Percentiles rank a stretch among this genome's conserved stretches.
Conservation (phyloP, 2,888 invertebrate genomes). For the Augiades crinisus region DNA sequence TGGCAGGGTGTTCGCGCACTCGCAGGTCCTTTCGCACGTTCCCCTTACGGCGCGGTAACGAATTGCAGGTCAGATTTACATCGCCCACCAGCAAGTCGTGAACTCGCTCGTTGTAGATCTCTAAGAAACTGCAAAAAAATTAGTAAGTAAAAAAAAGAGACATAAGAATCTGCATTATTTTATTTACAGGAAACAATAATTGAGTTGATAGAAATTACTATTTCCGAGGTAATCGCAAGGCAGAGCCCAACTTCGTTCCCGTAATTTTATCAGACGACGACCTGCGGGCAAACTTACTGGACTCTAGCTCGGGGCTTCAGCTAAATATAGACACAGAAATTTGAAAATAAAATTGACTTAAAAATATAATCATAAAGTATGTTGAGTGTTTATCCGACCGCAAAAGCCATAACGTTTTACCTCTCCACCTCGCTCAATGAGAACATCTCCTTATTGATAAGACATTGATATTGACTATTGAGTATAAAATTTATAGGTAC, state of each 20-base stretch:
- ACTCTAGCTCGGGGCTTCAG: background rate
- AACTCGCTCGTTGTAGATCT: constrained; percentile 86
- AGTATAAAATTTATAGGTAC: too few relatives aligned
- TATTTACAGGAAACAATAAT: constrained; percentile 22
- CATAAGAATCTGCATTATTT: too few relatives aligned
- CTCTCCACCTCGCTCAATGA: too few relatives aligned
- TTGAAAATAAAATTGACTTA: background rate
- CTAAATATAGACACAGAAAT: background rate
- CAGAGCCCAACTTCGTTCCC: constrained; percentile 47
- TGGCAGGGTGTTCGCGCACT: constrained; percentile 89
- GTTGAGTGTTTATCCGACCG: too few relatives aligned
- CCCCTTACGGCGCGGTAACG: constrained; percentile 60
- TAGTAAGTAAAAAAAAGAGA: background rate
- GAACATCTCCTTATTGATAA: too few relatives aligned
- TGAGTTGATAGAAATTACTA: constrained; percentile 40
- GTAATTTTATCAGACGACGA: constrained; percentile 48
- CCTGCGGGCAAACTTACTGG: constrained; percentile 24
- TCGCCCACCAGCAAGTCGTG: constrained; percentile 84
- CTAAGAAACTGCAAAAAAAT: constrained; percentile 73
- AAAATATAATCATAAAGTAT: background rate
- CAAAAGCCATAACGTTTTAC: too few relatives aligned
- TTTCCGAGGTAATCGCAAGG: constrained; percentile 45
- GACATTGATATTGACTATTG: too few relatives aligned
- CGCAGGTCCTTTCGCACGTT: constrained; percentile 79
- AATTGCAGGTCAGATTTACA: constrained; percentile 67